Evolutionary conservation across 2,888 invertebrate genomes (phyloP).

Genomic region (Miltochrista miniata): DNA sequence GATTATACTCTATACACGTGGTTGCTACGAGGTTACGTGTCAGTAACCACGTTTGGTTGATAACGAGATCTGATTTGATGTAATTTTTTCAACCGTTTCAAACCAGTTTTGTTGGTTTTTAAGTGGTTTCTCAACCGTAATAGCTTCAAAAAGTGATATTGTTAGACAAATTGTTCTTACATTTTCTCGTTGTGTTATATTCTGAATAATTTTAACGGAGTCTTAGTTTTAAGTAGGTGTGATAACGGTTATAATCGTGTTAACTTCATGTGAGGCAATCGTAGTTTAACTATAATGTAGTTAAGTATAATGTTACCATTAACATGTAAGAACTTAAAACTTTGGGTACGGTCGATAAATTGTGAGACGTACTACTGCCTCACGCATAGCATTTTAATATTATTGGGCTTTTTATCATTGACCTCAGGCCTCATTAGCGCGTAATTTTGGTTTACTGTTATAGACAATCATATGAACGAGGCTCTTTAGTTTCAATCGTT

Average conservation of each 20-base stretch:
- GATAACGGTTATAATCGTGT: constrained; percentile 5
- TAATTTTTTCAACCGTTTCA: constrained; percentile 42
- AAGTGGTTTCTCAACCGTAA: constrained; percentile 39
- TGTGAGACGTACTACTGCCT: background rate
- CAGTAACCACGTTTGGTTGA: constrained; percentile 40
- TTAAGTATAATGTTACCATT: background rate
- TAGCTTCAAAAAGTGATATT: constrained; percentile 33
- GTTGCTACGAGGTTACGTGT: constrained; percentile 44
- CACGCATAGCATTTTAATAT: background rate
- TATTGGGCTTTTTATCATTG: background rate
- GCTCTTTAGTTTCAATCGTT: too few relatives aligned
- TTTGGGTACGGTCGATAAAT: background rate
- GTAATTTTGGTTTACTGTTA: background rate
- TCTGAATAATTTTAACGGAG: constrained; percentile 21
- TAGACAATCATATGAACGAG: too few relatives aligned
- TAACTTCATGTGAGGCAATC: background rate
- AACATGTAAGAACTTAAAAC: background rate
- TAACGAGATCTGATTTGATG: constrained; percentile 43
- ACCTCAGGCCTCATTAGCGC: background rate
- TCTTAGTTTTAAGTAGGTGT: constrained; percentile 16
- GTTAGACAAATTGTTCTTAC: constrained; percentile 35
- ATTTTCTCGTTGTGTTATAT: constrained; percentile 20
- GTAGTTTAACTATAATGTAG: background rate
- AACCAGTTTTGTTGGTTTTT: constrained; percentile 37
- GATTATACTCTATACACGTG: constrained; percentile 40